phyloP scores from a whole-genome alignment of 2,797 vertebrate species.

The Pampus argenteus region DNA sequence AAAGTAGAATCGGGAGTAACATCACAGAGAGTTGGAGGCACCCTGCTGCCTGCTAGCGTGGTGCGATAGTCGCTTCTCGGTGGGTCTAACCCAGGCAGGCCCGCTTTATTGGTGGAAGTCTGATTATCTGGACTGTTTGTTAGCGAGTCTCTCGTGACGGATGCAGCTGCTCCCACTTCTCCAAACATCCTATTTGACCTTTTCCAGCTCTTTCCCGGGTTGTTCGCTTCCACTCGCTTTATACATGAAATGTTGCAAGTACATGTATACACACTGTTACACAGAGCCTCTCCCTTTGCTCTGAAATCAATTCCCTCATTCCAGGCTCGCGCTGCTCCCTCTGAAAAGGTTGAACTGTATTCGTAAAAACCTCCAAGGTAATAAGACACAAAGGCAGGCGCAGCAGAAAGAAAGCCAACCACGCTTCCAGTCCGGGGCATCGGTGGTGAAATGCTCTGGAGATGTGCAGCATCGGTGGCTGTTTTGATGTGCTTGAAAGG shows the following conservation, averaged over 20 bases:
- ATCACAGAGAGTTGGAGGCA: slow-evolving; percentile 48
- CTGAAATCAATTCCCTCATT: slow-evolving; percentile 65
- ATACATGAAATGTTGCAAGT: slow-evolving; percentile 38
- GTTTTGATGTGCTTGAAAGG: slow-evolving; percentile 67
- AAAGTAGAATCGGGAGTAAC: slow-evolving; percentile 65
- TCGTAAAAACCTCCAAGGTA: slow-evolving; percentile 51
- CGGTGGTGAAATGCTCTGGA: slow-evolving; percentile 55
- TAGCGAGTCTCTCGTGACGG: slow-evolving; percentile 30
- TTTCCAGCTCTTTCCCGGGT: slow-evolving; percentile 52
- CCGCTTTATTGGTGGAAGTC: slow-evolving; percentile 47
- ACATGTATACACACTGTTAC: slow-evolving; percentile 24
- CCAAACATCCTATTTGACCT: slow-evolving; percentile 75
- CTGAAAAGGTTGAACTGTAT: slow-evolving; percentile 60
- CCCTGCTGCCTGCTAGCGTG: slow-evolving; percentile 35
- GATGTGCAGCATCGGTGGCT: slow-evolving; percentile 56
- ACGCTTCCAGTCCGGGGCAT: slow-evolving; percentile 44
- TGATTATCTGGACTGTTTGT: slow-evolving; percentile 66
- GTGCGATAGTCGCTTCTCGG: slow-evolving; percentile 26
- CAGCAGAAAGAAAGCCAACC: slow-evolving; percentile 32
- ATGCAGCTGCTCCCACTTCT: slow-evolving; percentile 49
- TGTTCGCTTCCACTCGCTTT: slow-evolving; percentile 44
- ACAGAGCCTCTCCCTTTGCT: slow-evolving; percentile 30
- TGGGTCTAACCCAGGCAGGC: slow-evolving; percentile 26
- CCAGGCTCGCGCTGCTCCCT: slow-evolving; percentile 39
- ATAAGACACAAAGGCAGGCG: slow-evolving; percentile 55